A percentile compares a stretch with the other conserved stretches of the same genome.
These are phyloP conservation scores for Acrocyrtus sp. DNA, from an alignment of 2,888 invertebrate genomes.

Conservation along the genomic window DNA sequence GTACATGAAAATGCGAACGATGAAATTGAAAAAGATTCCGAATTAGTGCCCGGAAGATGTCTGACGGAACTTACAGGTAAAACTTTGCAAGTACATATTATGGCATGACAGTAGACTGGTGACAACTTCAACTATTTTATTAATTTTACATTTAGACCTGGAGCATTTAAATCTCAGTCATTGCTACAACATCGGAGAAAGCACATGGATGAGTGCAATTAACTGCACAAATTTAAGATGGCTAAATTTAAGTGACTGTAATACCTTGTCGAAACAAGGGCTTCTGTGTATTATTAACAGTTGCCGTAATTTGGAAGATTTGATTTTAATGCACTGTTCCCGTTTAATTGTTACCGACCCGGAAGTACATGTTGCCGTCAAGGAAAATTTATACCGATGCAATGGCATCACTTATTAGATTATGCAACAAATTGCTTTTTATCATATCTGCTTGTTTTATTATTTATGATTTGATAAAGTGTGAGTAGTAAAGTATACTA, in stretches of 20 bases:
- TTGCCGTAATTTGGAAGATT: slow-evolving; percentile 36
- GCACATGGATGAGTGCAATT: slow-evolving; percentile 20
- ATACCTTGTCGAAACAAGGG: slow-evolving; percentile 23
- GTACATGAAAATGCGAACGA: not conserved
- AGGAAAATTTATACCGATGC: slow-evolving; percentile 32
- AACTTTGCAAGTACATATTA: not conserved
- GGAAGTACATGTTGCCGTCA: slow-evolving; percentile 12
- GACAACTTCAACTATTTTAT: not conserved
- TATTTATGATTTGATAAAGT: no score
- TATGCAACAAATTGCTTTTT: no score
- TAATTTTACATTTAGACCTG: slow-evolving; percentile 11
- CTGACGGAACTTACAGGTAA: slow-evolving; percentile 7
- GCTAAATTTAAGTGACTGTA: slow-evolving; percentile 35
- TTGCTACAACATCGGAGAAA: slow-evolving; percentile 20
- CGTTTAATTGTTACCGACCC: slow-evolving; percentile 21
- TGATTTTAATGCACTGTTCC: slow-evolving; percentile 24
- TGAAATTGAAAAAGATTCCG: not conserved
- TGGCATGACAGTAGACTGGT: not conserved
- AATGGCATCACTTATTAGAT: slow-evolving; percentile 27
- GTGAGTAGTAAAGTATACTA: no score
- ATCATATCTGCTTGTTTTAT: no score
- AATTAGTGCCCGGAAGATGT: not conserved
- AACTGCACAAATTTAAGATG: slow-evolving; percentile 6
- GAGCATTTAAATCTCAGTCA: slow-evolving; percentile 33
- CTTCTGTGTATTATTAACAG: slow-evolving; percentile 28